Evolutionary conservation across 2,797 vertebrate species (phyloP).

Genomic region (Trematomus bernacchii): DNA sequence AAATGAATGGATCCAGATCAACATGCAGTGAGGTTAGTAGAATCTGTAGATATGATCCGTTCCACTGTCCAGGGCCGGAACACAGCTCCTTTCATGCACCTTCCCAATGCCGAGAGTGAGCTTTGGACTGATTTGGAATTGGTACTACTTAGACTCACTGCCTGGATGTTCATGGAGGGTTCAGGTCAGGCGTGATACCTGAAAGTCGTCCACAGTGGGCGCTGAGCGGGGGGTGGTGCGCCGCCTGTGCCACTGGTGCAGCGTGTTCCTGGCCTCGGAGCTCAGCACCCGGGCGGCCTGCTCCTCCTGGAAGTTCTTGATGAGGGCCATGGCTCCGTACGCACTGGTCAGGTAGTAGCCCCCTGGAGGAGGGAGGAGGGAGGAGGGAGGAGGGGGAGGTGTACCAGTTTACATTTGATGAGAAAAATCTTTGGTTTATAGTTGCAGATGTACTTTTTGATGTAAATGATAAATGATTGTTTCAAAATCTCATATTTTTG

Average conservation of each 20-base stretch:
- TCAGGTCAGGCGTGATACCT: conserved; percentile 86
- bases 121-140: conserved; percentile 32
- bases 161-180: conserved; percentile 62
- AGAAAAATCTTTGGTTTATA: too few species aligned
- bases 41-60: neutral
- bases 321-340: conserved; percentile 95
- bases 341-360: conserved; percentile 98
- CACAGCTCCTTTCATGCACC: conserved; percentile 54
- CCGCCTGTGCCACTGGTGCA: conserved; percentile 95
- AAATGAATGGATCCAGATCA: conserved; percentile 1
- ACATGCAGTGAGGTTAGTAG: conserved; percentile 52
- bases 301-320: conserved; percentile 98
- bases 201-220: conserved; percentile 96
- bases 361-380: conserved; percentile 78
- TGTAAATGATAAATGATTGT: too few species aligned
- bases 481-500: too few species aligned
- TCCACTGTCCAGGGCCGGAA: neutral
- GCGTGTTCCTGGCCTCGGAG: conserved; percentile 94
- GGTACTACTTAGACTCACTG: conserved; percentile 69
- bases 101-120: conserved; percentile 4
- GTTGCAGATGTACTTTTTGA: too few species aligned
- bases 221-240: conserved; percentile 91
- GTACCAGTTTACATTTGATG: too few species aligned
- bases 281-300: conserved; percentile 94
- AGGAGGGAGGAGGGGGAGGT: neutral